phyloP scores from a whole-genome alignment of 2,797 vertebrate species.

The Phoebastria nigripes region DNA sequence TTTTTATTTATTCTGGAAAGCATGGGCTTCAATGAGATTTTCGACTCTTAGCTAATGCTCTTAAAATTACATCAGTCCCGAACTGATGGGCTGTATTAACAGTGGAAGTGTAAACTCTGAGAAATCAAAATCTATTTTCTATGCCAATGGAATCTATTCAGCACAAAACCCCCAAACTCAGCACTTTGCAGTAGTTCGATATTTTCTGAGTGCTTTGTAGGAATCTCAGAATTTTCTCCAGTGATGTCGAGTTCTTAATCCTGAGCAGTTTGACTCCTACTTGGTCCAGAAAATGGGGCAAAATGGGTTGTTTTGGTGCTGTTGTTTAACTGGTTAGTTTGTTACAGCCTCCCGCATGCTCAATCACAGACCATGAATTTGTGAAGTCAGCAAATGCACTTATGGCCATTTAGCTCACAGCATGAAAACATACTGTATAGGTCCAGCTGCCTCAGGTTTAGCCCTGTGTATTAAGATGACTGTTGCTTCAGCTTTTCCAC shows the following conservation, averaged over 20 bases:
- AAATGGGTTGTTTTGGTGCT: not conserved
- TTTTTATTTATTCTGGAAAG: not conserved
- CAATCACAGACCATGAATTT: not conserved
- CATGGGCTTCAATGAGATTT: not conserved
- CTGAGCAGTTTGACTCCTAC: not conserved
- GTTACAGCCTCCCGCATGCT: not conserved
- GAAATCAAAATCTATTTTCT: not conserved
- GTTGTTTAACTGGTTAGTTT: not conserved
- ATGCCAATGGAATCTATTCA: not conserved
- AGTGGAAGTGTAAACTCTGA: not conserved
- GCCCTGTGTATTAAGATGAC: not conserved
- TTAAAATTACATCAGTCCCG: not conserved
- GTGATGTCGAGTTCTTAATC: rapidly evolving
- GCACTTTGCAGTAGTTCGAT: not conserved
- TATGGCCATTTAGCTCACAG: not conserved
- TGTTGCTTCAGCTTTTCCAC: not conserved
- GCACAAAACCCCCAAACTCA: not conserved
- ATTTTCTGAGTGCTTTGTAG: not conserved
- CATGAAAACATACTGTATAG: not conserved
- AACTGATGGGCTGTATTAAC: not conserved
- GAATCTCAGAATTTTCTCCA: not conserved
- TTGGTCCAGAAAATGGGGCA: not conserved
- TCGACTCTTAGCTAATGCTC: not conserved
- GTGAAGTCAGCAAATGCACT: not conserved
- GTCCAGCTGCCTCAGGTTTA: not conserved